Evolutionary conservation across 2,113 vertebrate species (phyloP).

Genomic region (Sinosuthora webbiana): DNA sequence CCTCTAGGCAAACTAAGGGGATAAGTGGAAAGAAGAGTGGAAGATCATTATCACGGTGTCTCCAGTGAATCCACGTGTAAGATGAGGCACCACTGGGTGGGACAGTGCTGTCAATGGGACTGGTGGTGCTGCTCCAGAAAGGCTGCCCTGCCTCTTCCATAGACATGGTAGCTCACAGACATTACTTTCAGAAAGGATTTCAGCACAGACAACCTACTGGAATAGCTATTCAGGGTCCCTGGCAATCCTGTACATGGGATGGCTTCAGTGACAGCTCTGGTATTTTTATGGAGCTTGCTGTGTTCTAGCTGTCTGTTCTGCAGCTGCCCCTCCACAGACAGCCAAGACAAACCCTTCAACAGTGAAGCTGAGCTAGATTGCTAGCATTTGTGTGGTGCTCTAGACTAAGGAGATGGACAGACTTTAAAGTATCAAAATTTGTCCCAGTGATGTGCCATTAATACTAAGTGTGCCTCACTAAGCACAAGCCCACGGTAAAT

Average conservation of each 20-base stretch:
- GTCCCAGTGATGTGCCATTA: background rate
- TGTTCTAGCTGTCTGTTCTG: background rate
- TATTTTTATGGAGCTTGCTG: background rate
- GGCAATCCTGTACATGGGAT: background rate
- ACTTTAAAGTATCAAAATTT: background rate
- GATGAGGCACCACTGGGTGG: background rate
- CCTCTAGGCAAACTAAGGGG: background rate
- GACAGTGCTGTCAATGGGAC: background rate
- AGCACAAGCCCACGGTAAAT: background rate
- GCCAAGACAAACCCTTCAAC: background rate
- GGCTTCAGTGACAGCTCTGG: background rate
- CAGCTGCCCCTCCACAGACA: background rate
- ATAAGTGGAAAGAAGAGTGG: background rate
- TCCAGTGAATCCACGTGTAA: background rate
- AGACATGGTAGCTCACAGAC: background rate
- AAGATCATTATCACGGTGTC: background rate
- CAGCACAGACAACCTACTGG: background rate
- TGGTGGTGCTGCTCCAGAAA: background rate
- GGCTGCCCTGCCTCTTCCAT: background rate
- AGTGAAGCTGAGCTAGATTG: background rate
- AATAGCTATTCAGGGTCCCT: background rate
- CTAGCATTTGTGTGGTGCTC: background rate
- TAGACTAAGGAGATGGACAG: background rate
- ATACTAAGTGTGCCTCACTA: background rate
- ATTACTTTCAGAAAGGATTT: background rate